phyloP scores from a whole-genome alignment of 2,888 invertebrate genomes.

The Venusia cambrica region DNA sequence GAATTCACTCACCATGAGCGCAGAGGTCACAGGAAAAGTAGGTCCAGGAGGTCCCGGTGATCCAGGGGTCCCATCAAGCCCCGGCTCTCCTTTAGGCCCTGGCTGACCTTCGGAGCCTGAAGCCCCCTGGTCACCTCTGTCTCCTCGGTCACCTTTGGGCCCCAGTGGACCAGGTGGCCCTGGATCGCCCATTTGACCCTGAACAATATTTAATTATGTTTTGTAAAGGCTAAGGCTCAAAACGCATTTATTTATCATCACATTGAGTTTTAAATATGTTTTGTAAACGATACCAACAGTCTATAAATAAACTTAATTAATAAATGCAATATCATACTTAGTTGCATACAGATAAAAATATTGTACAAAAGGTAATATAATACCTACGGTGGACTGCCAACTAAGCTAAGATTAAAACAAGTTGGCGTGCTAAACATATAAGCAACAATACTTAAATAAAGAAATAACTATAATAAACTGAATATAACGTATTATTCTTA shows the following conservation, averaged over 20 bases:
- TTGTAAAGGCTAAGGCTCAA: background rate
- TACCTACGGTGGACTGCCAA: too few relatives aligned
- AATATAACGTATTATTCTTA: too few relatives aligned
- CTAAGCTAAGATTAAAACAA: too few relatives aligned
- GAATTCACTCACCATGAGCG: slow-evolving; percentile 49
- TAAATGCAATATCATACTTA: too few relatives aligned
- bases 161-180: slow-evolving; percentile 85
- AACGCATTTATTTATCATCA: slow-evolving; percentile 1
- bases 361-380: too few relatives aligned
- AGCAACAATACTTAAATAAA: too few relatives aligned
- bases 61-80: slow-evolving; percentile 86
- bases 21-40: slow-evolving; percentile 50
- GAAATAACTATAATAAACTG: too few relatives aligned
- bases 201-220: slow-evolving; percentile 25
- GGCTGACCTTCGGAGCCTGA: slow-evolving; percentile 86
- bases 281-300: too few relatives aligned
- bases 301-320: too few relatives aligned
- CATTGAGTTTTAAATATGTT: slow-evolving; percentile 16
- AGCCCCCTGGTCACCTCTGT: slow-evolving; percentile 83
- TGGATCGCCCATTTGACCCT: slow-evolving; percentile 86
- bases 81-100: slow-evolving; percentile 89
- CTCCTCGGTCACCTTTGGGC: slow-evolving; percentile 85
- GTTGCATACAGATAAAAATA: too few relatives aligned
- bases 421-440: too few relatives aligned
- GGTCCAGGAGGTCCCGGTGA: slow-evolving; percentile 85